A percentile compares a stretch with the other conserved stretches of the same genome.
These are phyloP conservation scores for Stichodactyla mertensii DNA, from an alignment of 64 coral and sea anemone genomes.

Conservation along the genomic window DNA sequence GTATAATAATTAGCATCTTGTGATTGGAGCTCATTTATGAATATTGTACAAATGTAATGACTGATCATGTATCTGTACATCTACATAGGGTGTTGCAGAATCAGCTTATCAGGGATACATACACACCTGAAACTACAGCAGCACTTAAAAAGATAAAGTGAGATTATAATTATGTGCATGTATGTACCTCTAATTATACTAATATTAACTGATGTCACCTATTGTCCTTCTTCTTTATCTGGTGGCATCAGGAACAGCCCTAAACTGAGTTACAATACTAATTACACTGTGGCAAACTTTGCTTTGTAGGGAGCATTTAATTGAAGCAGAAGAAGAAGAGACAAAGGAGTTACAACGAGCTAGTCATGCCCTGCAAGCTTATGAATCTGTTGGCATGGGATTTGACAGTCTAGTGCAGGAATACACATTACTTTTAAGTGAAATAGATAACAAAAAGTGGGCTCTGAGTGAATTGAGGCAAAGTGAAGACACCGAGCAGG, in stretches of 20 bases:
- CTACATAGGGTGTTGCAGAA: constrained; percentile 77
- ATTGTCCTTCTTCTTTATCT: too few species aligned
- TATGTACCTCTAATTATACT: background rate
- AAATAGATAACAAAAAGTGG: constrained; percentile 99
- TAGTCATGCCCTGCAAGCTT: constrained; percentile 63
- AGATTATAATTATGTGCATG: background rate
- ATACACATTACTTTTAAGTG: constrained; percentile 62
- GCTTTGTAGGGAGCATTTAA: constrained; percentile 45
- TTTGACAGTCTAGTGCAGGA: constrained; percentile 79
- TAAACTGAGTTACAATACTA: too few species aligned
- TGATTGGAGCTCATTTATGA: too few species aligned
- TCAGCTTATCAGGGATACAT: constrained; percentile 88
- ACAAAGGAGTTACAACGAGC: constrained; percentile 55
- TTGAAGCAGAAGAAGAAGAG: constrained; percentile 64
- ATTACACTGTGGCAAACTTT: background rate
- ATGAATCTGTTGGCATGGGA: constrained; percentile 93
- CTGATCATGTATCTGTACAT: background rate
- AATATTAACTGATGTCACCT: background rate
- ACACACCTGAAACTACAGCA: constrained; percentile 64
- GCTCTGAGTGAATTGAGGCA: constrained; percentile 84
- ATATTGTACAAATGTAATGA: background rate
- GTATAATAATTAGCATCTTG: too few species aligned
- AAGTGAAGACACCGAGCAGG: constrained; percentile 32
- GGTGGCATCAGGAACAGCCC: too few species aligned
- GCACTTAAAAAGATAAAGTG: constrained; percentile 90